Conservation (phyloP, 2,797 vertebrate species). For the Parotocinclus haroldoi region DNA sequence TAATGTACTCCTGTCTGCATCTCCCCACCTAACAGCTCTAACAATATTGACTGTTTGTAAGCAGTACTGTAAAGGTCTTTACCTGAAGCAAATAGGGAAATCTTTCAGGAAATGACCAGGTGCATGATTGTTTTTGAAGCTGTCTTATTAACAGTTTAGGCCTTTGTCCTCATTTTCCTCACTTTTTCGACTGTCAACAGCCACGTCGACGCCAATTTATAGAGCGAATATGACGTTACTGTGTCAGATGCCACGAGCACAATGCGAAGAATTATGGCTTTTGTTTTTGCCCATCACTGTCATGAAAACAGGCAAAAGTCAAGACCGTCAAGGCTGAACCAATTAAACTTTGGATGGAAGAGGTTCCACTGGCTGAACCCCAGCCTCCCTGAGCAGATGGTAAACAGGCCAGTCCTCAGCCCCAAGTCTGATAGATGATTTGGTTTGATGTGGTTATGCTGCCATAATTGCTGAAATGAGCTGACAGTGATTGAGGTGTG, state of each 20-base stretch:
- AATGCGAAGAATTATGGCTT: background rate
- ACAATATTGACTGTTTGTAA: background rate
- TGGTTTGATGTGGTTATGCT: constrained; percentile 65
- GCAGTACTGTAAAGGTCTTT: background rate
- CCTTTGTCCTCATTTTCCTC: too few species aligned
- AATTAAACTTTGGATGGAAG: constrained; percentile 28
- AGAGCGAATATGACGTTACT: too few species aligned
- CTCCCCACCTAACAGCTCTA: background rate
- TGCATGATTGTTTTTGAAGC: too few species aligned
- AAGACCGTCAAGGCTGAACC: constrained; percentile 33
- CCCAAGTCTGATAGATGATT: constrained; percentile 66
- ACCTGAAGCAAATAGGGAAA: background rate
- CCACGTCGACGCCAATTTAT: too few species aligned
- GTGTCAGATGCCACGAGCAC: background rate
- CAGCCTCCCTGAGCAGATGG: constrained; percentile 63
- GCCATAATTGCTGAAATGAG: constrained; percentile 61
- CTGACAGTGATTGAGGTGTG: constrained; percentile 62
- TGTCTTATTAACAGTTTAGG: too few species aligned
- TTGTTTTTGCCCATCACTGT: constrained; percentile 23
- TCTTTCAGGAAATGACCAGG: too few species aligned
- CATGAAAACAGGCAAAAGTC: constrained; percentile 27
- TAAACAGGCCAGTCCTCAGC: constrained; percentile 52
- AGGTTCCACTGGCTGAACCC: constrained; percentile 35
- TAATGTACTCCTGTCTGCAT: background rate
- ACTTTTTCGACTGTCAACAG: too few species aligned